Evolutionary conservation across 2,113 vertebrate genomes (phyloP).

Genomic region (Hiodon tergisus): DNA sequence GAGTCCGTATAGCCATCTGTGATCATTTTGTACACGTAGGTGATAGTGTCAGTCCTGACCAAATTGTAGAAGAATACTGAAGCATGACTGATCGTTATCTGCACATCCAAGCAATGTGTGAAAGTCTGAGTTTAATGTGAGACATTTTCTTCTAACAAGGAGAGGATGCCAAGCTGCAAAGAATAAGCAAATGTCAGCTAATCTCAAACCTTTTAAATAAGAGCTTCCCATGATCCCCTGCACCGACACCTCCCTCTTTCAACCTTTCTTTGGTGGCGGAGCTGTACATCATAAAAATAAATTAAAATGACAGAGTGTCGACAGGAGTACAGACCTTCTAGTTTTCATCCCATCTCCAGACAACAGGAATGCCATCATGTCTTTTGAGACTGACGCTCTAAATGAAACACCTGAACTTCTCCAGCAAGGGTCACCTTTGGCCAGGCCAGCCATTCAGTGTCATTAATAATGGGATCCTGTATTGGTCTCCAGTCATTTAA

Average conservation of each 20-base stretch:
- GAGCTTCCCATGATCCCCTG: conserved; percentile 63
- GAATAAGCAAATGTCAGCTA: conserved; percentile 71
- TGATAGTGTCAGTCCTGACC: conserved; percentile 20
- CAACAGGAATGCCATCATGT: conserved; percentile 77
- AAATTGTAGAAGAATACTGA: conserved; percentile 39
- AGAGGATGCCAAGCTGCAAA: conserved; percentile 40
- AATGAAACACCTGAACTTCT: conserved; percentile 95
- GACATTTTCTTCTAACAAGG: conserved; percentile 47
- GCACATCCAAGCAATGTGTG: conserved; percentile 44
- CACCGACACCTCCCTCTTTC: conserved; percentile 49
- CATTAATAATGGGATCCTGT: conserved; percentile 82
- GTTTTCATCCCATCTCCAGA: conserved; percentile 72
- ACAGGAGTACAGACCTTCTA: conserved; percentile 75
- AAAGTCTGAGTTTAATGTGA: conserved; percentile 40
- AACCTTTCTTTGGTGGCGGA: conserved; percentile 71
- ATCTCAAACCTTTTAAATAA: conserved; percentile 71
- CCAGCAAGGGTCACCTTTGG: conserved; percentile 74
- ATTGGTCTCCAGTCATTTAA: conserved; percentile 66
- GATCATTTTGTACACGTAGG: conserved; percentile 19
- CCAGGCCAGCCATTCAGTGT: conserved; percentile 71
- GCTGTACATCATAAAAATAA: conserved; percentile 69
- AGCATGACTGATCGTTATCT: conserved; percentile 57
- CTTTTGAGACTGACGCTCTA: conserved; percentile 77
- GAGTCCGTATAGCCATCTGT: conserved; percentile 31
- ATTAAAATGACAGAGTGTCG: conserved; percentile 85